Percentiles rank a stretch among this genome's conserved stretches.
These are phyloP conservation scores for Phoenicopterus ruber DNA, from an alignment of 2,113 vertebrate species.

Conservation along the genomic window DNA sequence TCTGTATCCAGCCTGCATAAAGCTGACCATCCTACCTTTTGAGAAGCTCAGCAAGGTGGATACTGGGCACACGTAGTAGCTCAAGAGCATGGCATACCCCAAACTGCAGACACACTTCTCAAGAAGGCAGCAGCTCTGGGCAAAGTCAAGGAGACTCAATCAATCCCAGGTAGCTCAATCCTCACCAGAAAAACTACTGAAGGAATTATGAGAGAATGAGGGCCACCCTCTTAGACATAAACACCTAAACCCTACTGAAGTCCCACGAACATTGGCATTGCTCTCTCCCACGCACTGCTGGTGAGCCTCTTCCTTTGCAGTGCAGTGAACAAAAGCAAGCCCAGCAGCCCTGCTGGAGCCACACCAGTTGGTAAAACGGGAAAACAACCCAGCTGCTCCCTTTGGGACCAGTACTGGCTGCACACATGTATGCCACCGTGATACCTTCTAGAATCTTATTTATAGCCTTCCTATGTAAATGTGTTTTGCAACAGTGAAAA, in stretches of 20 bases:
- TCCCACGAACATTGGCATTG: accelerated
- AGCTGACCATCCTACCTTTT: background rate
- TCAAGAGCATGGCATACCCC: background rate
- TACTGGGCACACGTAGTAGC: accelerated
- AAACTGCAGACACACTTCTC: background rate
- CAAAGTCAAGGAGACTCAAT: background rate
- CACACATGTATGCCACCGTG: background rate
- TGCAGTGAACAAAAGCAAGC: background rate
- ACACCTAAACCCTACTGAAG: accelerated
- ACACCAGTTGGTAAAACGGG: background rate
- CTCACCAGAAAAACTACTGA: background rate
- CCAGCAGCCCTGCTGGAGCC: background rate
- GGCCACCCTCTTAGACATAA: background rate
- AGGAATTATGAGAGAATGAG: accelerated
- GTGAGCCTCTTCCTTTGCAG: background rate
- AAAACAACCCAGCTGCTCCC: background rate
- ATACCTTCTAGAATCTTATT: background rate
- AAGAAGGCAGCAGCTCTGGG: background rate
- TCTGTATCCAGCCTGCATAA: background rate
- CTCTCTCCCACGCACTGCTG: background rate
- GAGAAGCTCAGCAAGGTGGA: background rate
- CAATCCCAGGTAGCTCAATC: background rate
- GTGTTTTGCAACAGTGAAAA: background rate
- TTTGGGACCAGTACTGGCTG: background rate
- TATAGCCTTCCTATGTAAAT: background rate